phyloP scores from a whole-genome alignment of 2,797 vertebrate genomes.

The Chelonia mydas region DNA sequence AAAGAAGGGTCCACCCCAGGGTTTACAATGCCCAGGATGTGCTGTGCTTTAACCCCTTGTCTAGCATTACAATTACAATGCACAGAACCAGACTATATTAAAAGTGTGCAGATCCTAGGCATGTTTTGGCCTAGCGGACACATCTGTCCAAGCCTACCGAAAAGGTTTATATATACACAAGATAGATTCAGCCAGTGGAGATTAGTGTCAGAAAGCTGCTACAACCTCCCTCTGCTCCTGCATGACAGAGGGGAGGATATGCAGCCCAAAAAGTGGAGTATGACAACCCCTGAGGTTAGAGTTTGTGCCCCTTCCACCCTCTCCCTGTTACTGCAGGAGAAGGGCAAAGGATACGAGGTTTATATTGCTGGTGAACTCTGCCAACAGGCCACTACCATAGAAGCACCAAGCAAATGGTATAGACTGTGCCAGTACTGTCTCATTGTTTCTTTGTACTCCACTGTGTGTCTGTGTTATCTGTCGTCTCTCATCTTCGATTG shows the following conservation, averaged over 20 bases:
- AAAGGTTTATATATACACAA: background rate
- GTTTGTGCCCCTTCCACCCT: rapidly evolving
- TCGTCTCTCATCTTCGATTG: background rate
- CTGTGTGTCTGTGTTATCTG: background rate
- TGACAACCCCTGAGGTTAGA: rapidly evolving
- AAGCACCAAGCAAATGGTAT: background rate
- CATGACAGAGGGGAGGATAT: background rate
- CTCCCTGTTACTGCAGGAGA: background rate
- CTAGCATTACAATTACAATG: background rate
- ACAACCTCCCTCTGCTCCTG: background rate
- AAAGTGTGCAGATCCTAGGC: background rate
- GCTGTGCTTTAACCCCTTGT: background rate
- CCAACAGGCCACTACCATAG: background rate
- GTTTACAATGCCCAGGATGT: background rate
- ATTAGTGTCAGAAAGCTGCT: rapidly evolving
- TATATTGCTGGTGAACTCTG: background rate
- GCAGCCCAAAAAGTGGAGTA: background rate
- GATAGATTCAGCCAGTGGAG: background rate
- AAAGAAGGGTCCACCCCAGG: too few relatives aligned
- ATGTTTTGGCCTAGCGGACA: background rate
- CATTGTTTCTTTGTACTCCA: background rate
- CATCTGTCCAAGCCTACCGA: background rate
- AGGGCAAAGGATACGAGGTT: background rate
- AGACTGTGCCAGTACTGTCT: background rate
- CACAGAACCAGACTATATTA: background rate